Conservation (phyloP, 2,797 vertebrate genomes). For the Sebastes taczanowskii region DNA sequence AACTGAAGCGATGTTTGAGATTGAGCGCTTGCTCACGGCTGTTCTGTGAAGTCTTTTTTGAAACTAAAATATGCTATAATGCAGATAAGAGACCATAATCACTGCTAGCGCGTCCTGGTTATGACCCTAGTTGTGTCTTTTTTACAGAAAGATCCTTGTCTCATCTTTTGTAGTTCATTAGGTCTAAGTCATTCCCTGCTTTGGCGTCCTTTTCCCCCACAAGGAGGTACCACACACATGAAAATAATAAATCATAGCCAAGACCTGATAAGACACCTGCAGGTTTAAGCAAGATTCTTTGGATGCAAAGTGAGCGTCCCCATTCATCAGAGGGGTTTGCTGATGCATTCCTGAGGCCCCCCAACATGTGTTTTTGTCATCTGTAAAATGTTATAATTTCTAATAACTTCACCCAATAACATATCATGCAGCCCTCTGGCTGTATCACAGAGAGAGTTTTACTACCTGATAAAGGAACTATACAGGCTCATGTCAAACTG, state of each 20-base stretch:
- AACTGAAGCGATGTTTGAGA: neutral
- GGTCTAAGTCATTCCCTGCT: neutral
- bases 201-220: neutral
- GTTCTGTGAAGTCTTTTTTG: neutral
- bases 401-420: neutral
- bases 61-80: too few relatives aligned
- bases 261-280: neutral
- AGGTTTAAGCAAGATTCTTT: neutral
- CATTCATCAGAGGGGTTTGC: neutral
- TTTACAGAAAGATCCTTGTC: neutral
- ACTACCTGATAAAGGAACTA: neutral
- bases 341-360: neutral
- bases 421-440: neutral
- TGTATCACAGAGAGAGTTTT: neutral
- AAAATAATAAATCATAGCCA: neutral
- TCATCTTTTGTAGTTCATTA: neutral
- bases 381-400: too few relatives aligned
- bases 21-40: neutral
- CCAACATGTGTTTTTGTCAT: too few relatives aligned
- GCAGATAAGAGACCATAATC: neutral
- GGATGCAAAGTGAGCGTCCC: neutral
- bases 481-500: neutral
- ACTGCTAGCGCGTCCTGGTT: neutral
- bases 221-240: neutral
- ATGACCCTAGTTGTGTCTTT: neutral